Evolutionary conservation across 1,140 invertebrate species (phyloP).

Genomic region (Mycetomoellerius zeteki): DNA sequence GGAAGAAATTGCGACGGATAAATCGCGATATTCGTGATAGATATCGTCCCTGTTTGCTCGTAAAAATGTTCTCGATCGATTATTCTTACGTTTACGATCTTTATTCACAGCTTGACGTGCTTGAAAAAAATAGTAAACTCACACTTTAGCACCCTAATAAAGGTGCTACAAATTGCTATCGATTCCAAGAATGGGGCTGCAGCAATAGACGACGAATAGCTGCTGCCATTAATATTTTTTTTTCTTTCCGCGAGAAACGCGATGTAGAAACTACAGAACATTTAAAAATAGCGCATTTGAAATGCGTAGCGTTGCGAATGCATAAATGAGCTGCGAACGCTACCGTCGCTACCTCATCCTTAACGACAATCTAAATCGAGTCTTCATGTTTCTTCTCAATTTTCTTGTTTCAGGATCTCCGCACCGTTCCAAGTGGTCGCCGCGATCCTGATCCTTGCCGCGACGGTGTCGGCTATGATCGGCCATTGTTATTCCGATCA

Average conservation of each 20-base stretch:
- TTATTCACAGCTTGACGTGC: not conserved
- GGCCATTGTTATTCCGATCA: constrained; percentile 90
- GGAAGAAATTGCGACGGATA: not conserved
- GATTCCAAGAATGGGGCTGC: constrained; percentile 2
- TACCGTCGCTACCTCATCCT: not conserved
- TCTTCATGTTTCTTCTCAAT: too few species aligned
- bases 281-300: constrained; percentile 13
- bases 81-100: not conserved
- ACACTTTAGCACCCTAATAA: constrained; percentile 18
- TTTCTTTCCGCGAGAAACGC: not conserved
- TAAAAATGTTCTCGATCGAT: not conserved
- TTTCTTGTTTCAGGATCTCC: constrained; percentile 87
- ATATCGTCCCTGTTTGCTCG: not conserved
- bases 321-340: not conserved
- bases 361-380: not conserved
- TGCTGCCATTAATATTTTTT: not conserved
- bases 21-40: not conserved
- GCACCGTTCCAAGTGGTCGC: constrained; percentile 88
- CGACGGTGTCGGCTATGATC: constrained; percentile 88
- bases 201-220: not conserved
- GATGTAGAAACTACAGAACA: too few species aligned
- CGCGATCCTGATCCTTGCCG: constrained; percentile 87
- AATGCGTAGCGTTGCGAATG: not conserved
- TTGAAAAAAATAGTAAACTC: constrained; percentile 23
- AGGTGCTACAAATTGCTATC: constrained; percentile 40